Evolutionary conservation across 64 coral and sea anemone species (phyloP), one percentile per base, ranked within the genome.

Genomic region (Orbicella faveolata): DNA sequence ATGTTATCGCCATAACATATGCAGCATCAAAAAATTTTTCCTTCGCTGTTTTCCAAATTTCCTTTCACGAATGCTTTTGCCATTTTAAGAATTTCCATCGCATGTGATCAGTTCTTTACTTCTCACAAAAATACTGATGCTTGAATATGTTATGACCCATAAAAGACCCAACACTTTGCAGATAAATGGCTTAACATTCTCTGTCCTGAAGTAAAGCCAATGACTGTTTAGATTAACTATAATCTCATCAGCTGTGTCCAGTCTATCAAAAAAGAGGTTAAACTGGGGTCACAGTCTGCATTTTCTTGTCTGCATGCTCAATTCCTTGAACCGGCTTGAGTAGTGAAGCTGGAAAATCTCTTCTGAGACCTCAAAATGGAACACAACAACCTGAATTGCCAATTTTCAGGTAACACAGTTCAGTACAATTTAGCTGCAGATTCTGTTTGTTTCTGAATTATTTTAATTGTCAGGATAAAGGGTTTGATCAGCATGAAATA

Each of bases 181-280:
- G 21, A 23, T 25, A 70, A 26, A 26, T 6, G 67, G 25, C 21
- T 26, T 70, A 26, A 26, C 67, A 25, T 26, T 70, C 67, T n/a
- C 20, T 70, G 21, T 10, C 67, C 11, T 33, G 18, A 51, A 33
- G 52, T 23, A 79, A 85, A 67, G 36, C 82, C 82, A 72, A 85
- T 85, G 82, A 84, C 36, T 52, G 82, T 85, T 85, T 85, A 85
- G 82, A 85, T 85, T 85, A 85, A 72, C 9, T 85, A 52, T 72
- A 73, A 73, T 73, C 82, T 85, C 82, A 85, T 85, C 82, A 85
- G 82, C 20, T 85, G 65, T 69, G 30, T 52, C 82, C 39, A 85
- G 72, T 85, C 65, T 72, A 37, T 85, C 65, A 85, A 85, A 85
- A 48, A 20, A 52, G 36, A 85, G 61, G 64, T 73, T 52, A 85